Evolutionary conservation across 2,113 vertebrate species (phyloP), one percentile per base, ranked within the genome.

Genomic region (Trogon surrucura): DNA sequence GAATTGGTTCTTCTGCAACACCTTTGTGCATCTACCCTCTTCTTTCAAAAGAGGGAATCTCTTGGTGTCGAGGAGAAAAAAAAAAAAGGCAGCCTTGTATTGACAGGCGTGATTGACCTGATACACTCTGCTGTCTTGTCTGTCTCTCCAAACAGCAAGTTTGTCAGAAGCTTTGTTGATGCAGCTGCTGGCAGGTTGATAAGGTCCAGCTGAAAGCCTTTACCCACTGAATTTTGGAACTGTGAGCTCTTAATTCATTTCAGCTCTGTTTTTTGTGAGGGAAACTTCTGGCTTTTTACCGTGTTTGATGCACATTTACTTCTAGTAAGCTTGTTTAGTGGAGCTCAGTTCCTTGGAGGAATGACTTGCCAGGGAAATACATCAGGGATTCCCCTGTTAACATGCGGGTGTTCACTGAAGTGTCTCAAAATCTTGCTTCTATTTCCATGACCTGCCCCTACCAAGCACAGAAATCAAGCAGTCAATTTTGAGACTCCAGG

Each of bases 331-430:
- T 91, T 74, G 16, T 62, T 83, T 38, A 86, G 67, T 45, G 45
- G 60, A 47, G 50, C 61, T 83, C 11, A 18, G 22, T 88, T 78
- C 71, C 67, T 93, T 61, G 41, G 45, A 34, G 20, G 62, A 15
- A 36, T 83, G 61, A 87, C 32, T 26, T 48, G 9, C 62, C 44
- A 69, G 57, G 86, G 82, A 93, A 88, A 71, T 90, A 56, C 58
- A 48, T 36, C 50, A 88, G 57, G 61, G 45, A 60, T 85, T 97
- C 66, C 74, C 88, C 95, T 95, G 34, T n/a, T 89, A 83, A 89
- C 78, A 54, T 47, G 51, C 56, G 20, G 5, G 3, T 4, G 21
- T 89, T 91, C 80, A 74, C 62, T 69, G 10, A 89, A 85, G 38
- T 41, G 32, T 79, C 73, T 56, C 91, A 82, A 58, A 90, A 95